Evolutionary conservation across 2,113 vertebrate genomes (phyloP), one percentile per base, ranked within the genome.

Genomic region (Ictalurus furcatus): DNA sequence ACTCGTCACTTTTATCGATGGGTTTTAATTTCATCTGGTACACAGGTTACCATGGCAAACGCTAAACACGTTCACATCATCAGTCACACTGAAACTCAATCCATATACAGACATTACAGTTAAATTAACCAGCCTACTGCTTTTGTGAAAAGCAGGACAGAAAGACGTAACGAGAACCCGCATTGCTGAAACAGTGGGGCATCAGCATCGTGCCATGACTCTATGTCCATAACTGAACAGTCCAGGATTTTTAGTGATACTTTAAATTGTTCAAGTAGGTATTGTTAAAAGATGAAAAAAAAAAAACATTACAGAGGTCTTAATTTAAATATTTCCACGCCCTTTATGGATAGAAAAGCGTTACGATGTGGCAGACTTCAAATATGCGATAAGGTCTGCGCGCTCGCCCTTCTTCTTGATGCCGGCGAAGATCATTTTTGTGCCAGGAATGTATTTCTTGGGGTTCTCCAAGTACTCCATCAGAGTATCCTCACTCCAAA

Each of bases 391-490:
- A 59, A 98, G 93, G 91, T 97, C 96, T 74, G 93, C 58, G 71
- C 96, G 96, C 87, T 98, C 97, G 1, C 82, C 95, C 94, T 97
- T 97, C 96, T 97, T 98, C 93, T 97, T 97, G 93, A 97, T 96
- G 71, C 96, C 96, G 89, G 95, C 95, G 84, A 98, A 98, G 92
- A 97, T 93, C 92, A 96, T 97, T 95, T 98, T 98, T 81, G 95
- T 98, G 93, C 95, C 96, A 88, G 96, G 96, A 92, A 97, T 97
- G 92, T 97, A 97, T 92, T 98, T 98, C 94, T 97, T 97, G 52
- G 97, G 96, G 88, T 98, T 97, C 90, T 98, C 96, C 94, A 98
- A 94, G 93, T 97, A 97, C 73, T 97, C 90, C 90, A 92, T 95
- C 73, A 97, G 91, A 80, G 96, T 97, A 2, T 92, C 93, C 40